Conservation (phyloP, 2,797 vertebrate species). For the Coilia nasus region DNA sequence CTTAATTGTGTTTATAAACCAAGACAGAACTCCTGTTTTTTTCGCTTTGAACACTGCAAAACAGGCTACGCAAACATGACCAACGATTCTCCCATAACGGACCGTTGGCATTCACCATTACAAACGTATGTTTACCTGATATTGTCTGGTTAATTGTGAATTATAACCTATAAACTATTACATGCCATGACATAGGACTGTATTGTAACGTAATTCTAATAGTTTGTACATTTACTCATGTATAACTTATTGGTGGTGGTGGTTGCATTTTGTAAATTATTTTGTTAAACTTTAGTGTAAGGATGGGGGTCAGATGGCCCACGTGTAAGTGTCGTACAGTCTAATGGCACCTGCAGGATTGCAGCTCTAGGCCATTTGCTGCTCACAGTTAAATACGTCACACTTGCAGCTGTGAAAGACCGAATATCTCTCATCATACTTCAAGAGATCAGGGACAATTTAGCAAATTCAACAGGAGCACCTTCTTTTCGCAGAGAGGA, state of each 20-base stretch:
- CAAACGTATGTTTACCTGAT: background rate
- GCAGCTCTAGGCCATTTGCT: background rate
- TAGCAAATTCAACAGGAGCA: too few relatives aligned
- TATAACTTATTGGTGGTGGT: background rate
- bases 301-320: too few relatives aligned
- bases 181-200: too few relatives aligned
- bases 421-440: too few relatives aligned
- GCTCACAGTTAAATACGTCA: background rate
- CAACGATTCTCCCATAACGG: constrained; percentile 47
- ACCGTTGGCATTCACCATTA: background rate
- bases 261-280: background rate
- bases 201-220: too few relatives aligned
- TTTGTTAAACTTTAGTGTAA: background rate
- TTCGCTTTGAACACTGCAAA: constrained; percentile 52
- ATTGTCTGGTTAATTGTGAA: too few relatives aligned
- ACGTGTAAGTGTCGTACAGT: background rate
- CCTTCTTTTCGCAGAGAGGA: too few relatives aligned
- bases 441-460: too few relatives aligned
- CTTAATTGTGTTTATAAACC: constrained; percentile 78
- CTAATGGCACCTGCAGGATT: background rate
- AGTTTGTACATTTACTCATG: too few relatives aligned
- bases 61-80: background rate
- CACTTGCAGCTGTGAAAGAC: too few relatives aligned
- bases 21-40: constrained; percentile 66
- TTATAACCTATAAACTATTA: too few relatives aligned